Base-by-base conservation (phyloP, 2,113 vertebrate species). In the Corapipo altera region DNA sequence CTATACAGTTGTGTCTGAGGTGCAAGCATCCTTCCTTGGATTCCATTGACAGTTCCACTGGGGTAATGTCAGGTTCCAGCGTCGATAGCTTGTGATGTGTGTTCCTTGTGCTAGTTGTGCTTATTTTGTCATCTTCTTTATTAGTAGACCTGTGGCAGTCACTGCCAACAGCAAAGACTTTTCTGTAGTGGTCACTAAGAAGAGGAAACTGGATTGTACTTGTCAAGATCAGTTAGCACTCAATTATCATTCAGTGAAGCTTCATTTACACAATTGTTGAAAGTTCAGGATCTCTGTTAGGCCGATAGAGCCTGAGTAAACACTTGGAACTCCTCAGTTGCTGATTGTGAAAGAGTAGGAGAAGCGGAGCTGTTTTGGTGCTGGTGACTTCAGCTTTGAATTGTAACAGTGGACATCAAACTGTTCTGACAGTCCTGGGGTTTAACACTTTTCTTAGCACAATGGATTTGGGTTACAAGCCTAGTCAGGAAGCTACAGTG, bases 151-250 rank as follows among this genome's bases (percentile, higher is more conserved):
- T 1, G 3, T 66, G 46, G 21, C 28, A 76, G 71, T 49, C 2
- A 0, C 41, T 77, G 80, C 59, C 72, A 73, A 70, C 55, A 88
- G 43, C 41, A 80, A 73, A 83, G 20, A 33, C 44, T 75, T 81
- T 39, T 74, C n/a, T 69, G 44, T 71, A 76, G 71, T 52, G 62
- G 32, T 89, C 33, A 67, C 71, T 91, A 12, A 35, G 54, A 73
- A 11, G 33, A 86, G 21, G 37, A 59, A 41, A 32, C 9, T 23
- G 59, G 67, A 93, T 32, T 64, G 79, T 54, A 52, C 27, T 91
- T 92, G 77, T 92, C 80, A 97, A 82, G 17, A 94, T 85, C 35
- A 61, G n/a, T 95, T 95, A 95, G 80, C 89, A 87, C 91, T 89
- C 86, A 95, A 85, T 97, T 95, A 92, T 35, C 91, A 54, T 85